Conservation (phyloP, 2,113 vertebrate species). For the Tyrannus savana region DNA sequence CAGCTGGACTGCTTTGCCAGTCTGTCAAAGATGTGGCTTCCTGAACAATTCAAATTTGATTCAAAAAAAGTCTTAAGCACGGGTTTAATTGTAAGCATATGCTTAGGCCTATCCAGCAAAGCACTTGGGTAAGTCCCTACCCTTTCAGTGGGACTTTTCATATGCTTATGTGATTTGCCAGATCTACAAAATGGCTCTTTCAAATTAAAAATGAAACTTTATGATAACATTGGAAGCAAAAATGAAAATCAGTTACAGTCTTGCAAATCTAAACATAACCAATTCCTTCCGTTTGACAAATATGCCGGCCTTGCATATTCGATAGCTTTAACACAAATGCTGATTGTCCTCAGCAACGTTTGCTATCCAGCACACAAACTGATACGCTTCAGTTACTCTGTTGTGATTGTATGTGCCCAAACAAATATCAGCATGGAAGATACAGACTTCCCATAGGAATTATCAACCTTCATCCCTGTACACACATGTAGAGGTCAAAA, state of each 20-base stretch:
- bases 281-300: constrained; percentile 33
- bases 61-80: constrained; percentile 41
- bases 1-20: constrained; percentile 18
- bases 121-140: background rate
- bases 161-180: constrained; percentile 51
- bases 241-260: constrained; percentile 33
- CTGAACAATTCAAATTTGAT: constrained; percentile 27
- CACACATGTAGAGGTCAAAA: background rate
- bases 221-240: constrained; percentile 30
- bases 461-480: constrained; percentile 9
- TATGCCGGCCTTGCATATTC: background rate
- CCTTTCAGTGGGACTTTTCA: constrained; percentile 39
- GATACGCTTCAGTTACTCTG: constrained; percentile 13
- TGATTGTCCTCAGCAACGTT: constrained; percentile 54
- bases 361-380: constrained; percentile 13
- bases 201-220: constrained; percentile 42
- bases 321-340: constrained; percentile 3
- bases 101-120: constrained; percentile 43
- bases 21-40: constrained; percentile 21
- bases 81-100: constrained; percentile 63
- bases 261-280: constrained; percentile 28
- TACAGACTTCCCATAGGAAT: background rate
- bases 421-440: constrained; percentile 35
- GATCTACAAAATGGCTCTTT: constrained; percentile 4
- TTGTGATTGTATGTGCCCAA: constrained; percentile 51